Percentiles rank a stretch among this genome's conserved stretches.
These are phyloP conservation scores for Tapirus terrestris DNA, from an alignment of 2,113 vertebrate genomes.

Conservation along the genomic window DNA sequence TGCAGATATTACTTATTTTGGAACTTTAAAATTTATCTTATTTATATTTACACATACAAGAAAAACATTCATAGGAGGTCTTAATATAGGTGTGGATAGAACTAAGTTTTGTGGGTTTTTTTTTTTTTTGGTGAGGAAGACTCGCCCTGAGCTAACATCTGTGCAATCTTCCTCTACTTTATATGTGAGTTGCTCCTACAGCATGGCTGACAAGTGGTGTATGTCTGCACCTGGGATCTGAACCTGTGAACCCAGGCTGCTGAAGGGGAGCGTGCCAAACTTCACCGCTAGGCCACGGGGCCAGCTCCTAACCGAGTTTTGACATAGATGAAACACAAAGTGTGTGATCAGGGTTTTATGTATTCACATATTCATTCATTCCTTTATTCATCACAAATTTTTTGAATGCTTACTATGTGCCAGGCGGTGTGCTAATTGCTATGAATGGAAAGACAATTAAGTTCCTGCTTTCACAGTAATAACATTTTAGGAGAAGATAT, in stretches of 20 bases:
- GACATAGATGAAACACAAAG: not conserved
- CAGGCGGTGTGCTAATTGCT: not conserved
- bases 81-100: not conserved
- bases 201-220: too few species aligned
- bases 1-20: not conserved
- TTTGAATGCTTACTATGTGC: not conserved
- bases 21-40: not conserved
- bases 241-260: too few species aligned
- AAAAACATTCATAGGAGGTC: not conserved
- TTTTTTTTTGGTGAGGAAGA: too few species aligned
- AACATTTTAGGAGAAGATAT: not conserved
- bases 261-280: too few species aligned
- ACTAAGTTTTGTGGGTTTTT: not conserved
- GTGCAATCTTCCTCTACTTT: too few species aligned
- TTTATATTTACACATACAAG: not conserved
- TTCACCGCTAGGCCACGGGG: too few species aligned
- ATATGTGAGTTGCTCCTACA: too few species aligned
- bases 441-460: not conserved
- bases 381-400: not conserved
- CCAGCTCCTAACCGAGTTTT: not conserved
- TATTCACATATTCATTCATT: not conserved
- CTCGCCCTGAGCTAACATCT: too few species aligned
- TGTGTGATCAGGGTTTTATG: not conserved
- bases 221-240: too few species aligned
- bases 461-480: not conserved